Base-by-base conservation (phyloP, 2,888 invertebrate species). In the Temnothorax unifasciatus region DNA sequence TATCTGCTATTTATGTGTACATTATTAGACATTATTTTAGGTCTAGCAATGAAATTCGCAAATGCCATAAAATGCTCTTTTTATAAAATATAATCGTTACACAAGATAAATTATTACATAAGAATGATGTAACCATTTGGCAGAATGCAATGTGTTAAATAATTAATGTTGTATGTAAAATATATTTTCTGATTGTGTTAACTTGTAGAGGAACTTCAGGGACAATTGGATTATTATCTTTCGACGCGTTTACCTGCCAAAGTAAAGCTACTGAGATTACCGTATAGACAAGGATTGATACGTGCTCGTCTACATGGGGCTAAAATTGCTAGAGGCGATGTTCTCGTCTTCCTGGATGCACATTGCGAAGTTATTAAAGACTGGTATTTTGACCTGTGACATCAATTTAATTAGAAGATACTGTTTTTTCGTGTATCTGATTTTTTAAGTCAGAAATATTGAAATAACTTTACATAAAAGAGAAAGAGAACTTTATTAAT, bases 271-370 rank as follows among this genome's bases (percentile, higher is more conserved):
- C 95, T 99, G 34, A 96, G 98, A 47, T 96, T 98, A 79, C 96
- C 96, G 71, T 92, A 97, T 95, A 95, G 97, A 74, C 96, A 97
- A 93, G 99, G 99, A 3, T 95, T 99, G 81, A 99, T 99, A 93
- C 96, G 98, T 59, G 99, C 99, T 0, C 96, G 99, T 68, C 95
- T 99, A 89, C 97, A 97, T 73, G 99, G 99, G 63, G 99, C 99
- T 2, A 96, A 97, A 85, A 96, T 96, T 86, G 98, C 99, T 2
- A 95, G 95, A 8, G 99, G 98, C 0, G 97, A 98, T 93, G 97
- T 97, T 57, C 95, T 99, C 76, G 96, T 98, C 73, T 99, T 99
- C 95, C 95, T 99, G 87, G 99, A 99, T 95, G 97, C 99, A 1
- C 99, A 99, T 95, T 99, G 99, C 95, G 99, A 99, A 96, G 97